Conservation (phyloP, 1,140 invertebrate genomes). For the Philaenus spumarius region DNA sequence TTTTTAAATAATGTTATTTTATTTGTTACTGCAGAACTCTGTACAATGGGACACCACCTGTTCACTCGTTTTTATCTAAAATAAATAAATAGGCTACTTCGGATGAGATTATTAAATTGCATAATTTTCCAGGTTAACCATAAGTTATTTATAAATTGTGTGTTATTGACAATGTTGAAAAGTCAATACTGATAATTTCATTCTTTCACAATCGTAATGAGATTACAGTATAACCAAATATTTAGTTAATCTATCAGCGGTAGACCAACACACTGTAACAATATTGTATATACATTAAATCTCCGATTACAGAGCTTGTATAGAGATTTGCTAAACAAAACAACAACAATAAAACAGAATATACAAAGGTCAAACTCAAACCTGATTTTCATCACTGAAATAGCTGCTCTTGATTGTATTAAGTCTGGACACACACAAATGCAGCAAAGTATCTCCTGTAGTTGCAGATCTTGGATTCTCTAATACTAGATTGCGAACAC, state of each 20-base stretch:
- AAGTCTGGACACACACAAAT: slow-evolving; percentile 68
- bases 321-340: background rate
- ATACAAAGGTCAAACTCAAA: slow-evolving; percentile 24
- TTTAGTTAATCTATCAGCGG: no score
- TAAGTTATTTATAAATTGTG: no score
- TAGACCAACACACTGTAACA: no score
- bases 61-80: no score
- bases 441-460: slow-evolving; percentile 69
- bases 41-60: no score
- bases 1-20: no score
- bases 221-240: background rate
- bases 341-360: background rate
- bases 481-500: slow-evolving; percentile 48
- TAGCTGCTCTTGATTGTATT: slow-evolving; percentile 74
- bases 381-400: slow-evolving; percentile 63
- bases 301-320: background rate
- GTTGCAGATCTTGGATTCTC: slow-evolving; percentile 61
- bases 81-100: no score
- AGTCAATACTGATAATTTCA: no score
- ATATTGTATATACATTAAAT: background rate
- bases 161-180: no score
- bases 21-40: no score
- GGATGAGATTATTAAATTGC: no score
- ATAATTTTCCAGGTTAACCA: no score
- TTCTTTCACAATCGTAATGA: background rate